These are phyloP conservation scores for Criorhina ranunculi DNA, from an alignment of 2,888 invertebrate species.

Conservation along the genomic window DNA sequence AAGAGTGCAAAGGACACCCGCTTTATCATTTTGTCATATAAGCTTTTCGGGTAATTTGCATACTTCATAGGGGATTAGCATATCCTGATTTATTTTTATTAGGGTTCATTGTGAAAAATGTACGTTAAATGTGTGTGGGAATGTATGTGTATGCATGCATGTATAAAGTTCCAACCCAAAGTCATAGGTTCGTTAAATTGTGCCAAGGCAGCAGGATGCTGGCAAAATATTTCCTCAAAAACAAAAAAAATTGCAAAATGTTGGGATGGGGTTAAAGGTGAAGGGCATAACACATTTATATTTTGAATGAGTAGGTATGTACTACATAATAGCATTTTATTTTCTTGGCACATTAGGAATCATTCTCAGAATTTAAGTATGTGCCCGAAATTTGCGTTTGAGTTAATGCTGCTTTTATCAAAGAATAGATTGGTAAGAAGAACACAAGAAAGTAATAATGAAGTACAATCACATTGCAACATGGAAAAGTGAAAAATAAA, in stretches of 20 bases:
- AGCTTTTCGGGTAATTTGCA: slow-evolving; percentile 77
- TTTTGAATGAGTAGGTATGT: not conserved
- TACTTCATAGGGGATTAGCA: slow-evolving; percentile 78
- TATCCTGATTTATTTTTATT: slow-evolving; percentile 78
- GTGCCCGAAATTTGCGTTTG: too few relatives aligned
- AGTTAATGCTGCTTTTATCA: too few relatives aligned
- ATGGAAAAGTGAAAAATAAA: too few relatives aligned
- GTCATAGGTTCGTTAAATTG: slow-evolving; percentile 52
- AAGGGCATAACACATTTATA: slow-evolving; percentile 30
- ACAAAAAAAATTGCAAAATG: slow-evolving; percentile 26
- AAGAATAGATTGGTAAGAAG: too few relatives aligned
- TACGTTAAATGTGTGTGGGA: slow-evolving; percentile 27
- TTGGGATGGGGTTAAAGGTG: slow-evolving; percentile 26
- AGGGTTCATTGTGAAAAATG: slow-evolving; percentile 60
- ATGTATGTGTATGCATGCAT: slow-evolving; percentile 19
- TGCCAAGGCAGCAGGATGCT: slow-evolving; percentile 43
- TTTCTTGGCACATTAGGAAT: not conserved
- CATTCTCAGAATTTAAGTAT: too few relatives aligned
- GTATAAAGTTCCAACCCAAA: slow-evolving; percentile 20
- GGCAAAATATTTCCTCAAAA: slow-evolving; percentile 41
- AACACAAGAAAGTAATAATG: too few relatives aligned
- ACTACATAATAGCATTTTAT: not conserved
- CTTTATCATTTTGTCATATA: slow-evolving; percentile 66
- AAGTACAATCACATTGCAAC: too few relatives aligned
- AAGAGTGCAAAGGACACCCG: slow-evolving; percentile 43